Evolutionary conservation across 2,113 vertebrate genomes (phyloP).

Genomic region (Sinocyclocheilus maitianheensis): DNA sequence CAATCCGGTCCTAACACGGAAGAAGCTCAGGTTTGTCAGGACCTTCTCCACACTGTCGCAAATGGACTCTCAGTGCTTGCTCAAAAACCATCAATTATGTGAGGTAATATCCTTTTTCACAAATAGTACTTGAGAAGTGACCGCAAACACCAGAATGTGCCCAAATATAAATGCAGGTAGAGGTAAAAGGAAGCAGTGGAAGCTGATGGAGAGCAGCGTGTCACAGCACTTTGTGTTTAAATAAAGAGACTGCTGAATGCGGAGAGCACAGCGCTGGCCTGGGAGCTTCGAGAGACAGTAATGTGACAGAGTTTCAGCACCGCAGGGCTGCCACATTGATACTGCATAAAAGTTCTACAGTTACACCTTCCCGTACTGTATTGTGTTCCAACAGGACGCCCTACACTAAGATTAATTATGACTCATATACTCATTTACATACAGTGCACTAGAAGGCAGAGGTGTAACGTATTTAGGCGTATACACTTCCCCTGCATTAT

Average conservation of each 20-base stretch:
- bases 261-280: constrained; percentile 9
- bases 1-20: constrained; percentile 34
- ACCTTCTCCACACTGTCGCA: neutral
- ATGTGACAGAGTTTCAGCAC: constrained; percentile 74
- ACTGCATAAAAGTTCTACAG: constrained; percentile 36
- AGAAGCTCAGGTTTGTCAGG: constrained; percentile 24
- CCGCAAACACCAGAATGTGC: neutral
- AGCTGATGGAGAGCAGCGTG: neutral
- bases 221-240: constrained; percentile 32
- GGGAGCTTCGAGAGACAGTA: constrained; percentile 47
- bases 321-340: constrained; percentile 58
- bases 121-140: constrained; percentile 18
- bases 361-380: constrained; percentile 22
- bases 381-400: neutral
- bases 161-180: neutral
- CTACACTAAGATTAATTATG: constrained; percentile 37
- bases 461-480: too few species aligned
- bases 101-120: neutral
- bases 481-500: too few species aligned
- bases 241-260: constrained; percentile 22
- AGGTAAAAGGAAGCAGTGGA: constrained; percentile 4
- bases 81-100: neutral
- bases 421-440: constrained; percentile 37
- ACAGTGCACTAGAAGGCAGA: neutral
- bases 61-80: neutral